A percentile compares a stretch with the other conserved stretches of the same genome.
Evolutionary conservation across 2,888 invertebrate genomes (phyloP).

Genomic region (Mycalesis mineus): DNA sequence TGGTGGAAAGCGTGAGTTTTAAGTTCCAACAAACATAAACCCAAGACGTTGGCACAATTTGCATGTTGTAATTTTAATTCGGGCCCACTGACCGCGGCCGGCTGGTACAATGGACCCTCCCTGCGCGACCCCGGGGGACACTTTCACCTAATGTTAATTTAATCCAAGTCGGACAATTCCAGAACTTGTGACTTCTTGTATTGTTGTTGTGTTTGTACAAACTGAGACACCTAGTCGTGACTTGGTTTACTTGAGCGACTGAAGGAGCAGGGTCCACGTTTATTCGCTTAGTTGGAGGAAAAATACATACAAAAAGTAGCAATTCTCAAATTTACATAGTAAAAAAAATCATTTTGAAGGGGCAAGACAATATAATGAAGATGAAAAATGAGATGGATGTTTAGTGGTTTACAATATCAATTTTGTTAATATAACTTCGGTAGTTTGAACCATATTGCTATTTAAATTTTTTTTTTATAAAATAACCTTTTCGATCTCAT

Average conservation of each 20-base stretch:
- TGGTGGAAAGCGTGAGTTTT: conserved; percentile 22
- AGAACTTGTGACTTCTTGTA: conserved; percentile 67
- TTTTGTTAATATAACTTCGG: too few species aligned
- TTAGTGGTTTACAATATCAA: too few species aligned
- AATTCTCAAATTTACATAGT: too few species aligned
- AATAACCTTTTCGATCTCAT: conserved; percentile 14
- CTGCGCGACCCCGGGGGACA: conserved; percentile 41
- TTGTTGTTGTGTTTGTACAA: conserved; percentile 44
- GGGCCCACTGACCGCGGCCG: conserved; percentile 61
- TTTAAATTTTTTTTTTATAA: not conserved
- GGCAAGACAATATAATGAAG: too few species aligned
- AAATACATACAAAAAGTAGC: too few species aligned
- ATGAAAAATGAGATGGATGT: too few species aligned
- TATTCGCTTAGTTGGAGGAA: not conserved
- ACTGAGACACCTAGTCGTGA: conserved; percentile 29
- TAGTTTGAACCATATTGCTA: not conserved
- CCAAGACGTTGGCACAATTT: conserved; percentile 61
- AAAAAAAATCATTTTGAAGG: too few species aligned
- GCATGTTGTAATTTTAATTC: conserved; percentile 77
- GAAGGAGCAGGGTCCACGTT: not conserved
- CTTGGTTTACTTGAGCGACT: not conserved
- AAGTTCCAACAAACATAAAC: conserved; percentile 57
- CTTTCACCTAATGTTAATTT: conserved; percentile 76
- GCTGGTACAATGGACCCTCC: conserved; percentile 46
- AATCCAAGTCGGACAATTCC: conserved; percentile 70